Conservation (phyloP, 2,797 vertebrate genomes). For the Sebastes umbrosus region DNA sequence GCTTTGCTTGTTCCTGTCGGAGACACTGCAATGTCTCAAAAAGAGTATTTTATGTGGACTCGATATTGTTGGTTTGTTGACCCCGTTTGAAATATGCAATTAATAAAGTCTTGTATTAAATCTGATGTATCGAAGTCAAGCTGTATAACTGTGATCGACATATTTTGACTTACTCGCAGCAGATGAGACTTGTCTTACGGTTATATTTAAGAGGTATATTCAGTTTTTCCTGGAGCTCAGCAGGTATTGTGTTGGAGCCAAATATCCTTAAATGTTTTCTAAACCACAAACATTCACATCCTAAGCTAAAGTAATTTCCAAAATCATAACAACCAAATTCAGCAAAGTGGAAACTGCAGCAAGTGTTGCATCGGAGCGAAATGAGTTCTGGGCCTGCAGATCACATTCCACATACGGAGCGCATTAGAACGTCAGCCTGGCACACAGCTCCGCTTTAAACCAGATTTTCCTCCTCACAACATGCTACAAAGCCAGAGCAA, state of each 20-base stretch:
- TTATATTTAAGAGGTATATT: background rate
- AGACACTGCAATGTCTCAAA: slow-evolving; percentile 34
- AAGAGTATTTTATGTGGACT: slow-evolving; percentile 53
- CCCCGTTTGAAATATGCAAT: slow-evolving; percentile 78
- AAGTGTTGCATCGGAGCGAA: slow-evolving; percentile 63
- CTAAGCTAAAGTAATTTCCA: background rate
- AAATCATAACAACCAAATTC: slow-evolving; percentile 4
- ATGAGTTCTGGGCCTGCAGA: slow-evolving; percentile 52
- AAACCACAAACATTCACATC: background rate
- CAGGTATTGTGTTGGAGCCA: background rate
- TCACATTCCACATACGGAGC: slow-evolving; percentile 84
- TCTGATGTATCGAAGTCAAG: background rate
- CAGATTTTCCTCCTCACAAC: slow-evolving; percentile 26
- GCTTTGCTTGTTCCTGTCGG: slow-evolving; percentile 37
- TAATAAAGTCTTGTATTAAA: slow-evolving; percentile 81
- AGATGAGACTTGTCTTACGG: background rate
- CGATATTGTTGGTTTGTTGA: slow-evolving; percentile 60
- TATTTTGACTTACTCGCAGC: background rate
- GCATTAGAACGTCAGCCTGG: slow-evolving; percentile 66
- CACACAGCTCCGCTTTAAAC: slow-evolving; percentile 41
- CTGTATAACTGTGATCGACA: background rate
- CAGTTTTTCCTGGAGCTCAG: background rate
- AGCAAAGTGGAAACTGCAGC: slow-evolving; percentile 54
- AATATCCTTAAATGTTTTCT: background rate
- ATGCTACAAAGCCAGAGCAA: background rate